Evolutionary conservation across 64 coral and sea anemone genomes (phyloP), one percentile per base, ranked within the genome.

Genomic region (Stichodactyla mertensii): DNA sequence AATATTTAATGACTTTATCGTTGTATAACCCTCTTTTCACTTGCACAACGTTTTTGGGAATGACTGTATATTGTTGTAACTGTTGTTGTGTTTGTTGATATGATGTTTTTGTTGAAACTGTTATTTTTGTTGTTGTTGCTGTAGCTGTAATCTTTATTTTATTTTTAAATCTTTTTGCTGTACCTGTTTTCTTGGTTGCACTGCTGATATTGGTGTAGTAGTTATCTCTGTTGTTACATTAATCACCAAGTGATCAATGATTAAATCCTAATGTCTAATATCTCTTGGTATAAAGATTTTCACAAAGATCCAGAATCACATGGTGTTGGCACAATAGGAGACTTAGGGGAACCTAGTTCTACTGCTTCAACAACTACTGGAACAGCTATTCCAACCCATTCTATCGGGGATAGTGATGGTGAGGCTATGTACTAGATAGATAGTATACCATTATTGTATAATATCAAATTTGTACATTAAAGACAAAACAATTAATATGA

Each of bases 331-430:
- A 55, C 55, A 8, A 85, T 64, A 58, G 60, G 83, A 15, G 83
- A 64, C 45, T 61, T 56, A 22, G 53, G 22, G n/a, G 24, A 55
- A 58, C 2, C 24, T 28, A 23, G 27, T 85, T 9, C 27, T 64
- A 36, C 57, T 85, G 19, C 52, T 11, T 52, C 80, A 7, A 7
- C 55, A 20, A n/a, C 80, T 19, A 54, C 80, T 27, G 24, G 22
- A 52, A 81, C 78, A 54, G 54, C 36, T 53, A 81, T 81, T n/a
- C 56, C 83, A 85, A 28, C 83, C 18, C 55, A 85, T 16, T 52
- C 83, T 54, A 51, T 64, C 10, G 57, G n/a, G 6, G 83, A 85
- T 12, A 85, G 83, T 85, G 83, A 85, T 85, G 83, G 83, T 85
- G 52, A 31, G 83, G 6, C 1, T 74, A 13, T 31, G 4, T 31